These are phyloP conservation scores for Eira barbara DNA, from an alignment of 2,113 vertebrate species.

Conservation along the genomic window DNA sequence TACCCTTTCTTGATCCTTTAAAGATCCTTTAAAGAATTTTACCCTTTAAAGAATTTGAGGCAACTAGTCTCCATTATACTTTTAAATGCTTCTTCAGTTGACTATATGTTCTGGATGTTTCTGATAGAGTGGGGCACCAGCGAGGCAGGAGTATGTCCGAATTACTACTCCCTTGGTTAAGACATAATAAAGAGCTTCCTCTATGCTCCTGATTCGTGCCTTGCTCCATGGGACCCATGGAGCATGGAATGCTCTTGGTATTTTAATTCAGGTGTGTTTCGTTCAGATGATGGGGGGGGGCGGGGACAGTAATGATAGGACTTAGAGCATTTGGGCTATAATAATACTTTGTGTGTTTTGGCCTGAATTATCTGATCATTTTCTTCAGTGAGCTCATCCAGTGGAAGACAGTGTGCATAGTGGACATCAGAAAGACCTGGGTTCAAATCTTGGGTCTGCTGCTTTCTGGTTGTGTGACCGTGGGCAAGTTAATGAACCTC, in stretches of 20 bases:
- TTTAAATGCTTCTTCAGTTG: neutral
- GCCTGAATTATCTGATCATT: neutral
- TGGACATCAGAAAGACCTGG: neutral
- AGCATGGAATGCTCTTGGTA: neutral
- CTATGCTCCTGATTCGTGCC: neutral
- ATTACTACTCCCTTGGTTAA: neutral
- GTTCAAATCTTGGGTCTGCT: constrained; percentile 11
- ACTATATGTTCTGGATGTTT: neutral
- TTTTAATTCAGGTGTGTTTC: neutral
- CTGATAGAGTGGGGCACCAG: neutral
- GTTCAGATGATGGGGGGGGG: neutral
- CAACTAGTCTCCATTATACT: neutral
- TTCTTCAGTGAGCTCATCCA: neutral
- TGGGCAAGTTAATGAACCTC: neutral
- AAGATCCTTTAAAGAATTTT: too few relatives aligned
- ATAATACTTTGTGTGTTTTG: neutral
- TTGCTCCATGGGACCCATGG: neutral
- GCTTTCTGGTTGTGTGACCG: constrained; percentile 28
- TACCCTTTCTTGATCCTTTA: neutral
- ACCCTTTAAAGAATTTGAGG: neutral
- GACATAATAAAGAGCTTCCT: neutral
- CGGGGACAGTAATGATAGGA: neutral
- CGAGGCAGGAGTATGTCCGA: neutral
- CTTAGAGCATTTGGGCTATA: neutral
- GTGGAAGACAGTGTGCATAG: neutral